Percentiles rank a stretch among this genome's conserved stretches.
Conservation (phyloP, 2,888 invertebrate species). For the Caenorhabditis sp. region DNA sequence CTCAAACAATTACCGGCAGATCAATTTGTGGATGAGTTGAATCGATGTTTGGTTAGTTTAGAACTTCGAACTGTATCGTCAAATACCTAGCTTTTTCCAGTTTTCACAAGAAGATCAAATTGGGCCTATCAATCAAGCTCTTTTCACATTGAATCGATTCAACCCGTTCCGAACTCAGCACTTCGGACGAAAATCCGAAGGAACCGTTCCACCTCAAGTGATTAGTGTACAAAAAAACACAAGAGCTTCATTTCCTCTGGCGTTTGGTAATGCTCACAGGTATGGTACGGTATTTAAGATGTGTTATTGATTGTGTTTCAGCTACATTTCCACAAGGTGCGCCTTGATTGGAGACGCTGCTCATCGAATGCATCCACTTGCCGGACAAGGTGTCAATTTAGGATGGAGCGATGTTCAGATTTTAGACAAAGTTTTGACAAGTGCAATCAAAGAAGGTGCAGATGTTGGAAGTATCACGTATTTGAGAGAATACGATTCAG, state of each 20-base stretch:
- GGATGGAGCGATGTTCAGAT: conserved; percentile 90
- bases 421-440: conserved; percentile 79
- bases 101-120: conserved; percentile 68
- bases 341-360: conserved; percentile 83
- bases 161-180: conserved; percentile 58
- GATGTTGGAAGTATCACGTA: conserved; percentile 79
- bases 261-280: conserved; percentile 84
- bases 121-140: conserved; percentile 59
- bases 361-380: conserved; percentile 88
- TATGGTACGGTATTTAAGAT: too few relatives aligned
- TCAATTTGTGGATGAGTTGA: conserved; percentile 86
- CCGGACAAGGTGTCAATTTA: conserved; percentile 96
- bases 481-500: conserved; percentile 84
- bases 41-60: conserved; percentile 81
- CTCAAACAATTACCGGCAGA: conserved; percentile 80
- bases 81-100: too few relatives aligned
- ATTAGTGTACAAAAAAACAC: conserved; percentile 76
- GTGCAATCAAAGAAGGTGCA: conserved; percentile 80
- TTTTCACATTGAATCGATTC: conserved; percentile 47
- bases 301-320: conserved; percentile 18
- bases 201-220: conserved; percentile 79
- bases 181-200: conserved; percentile 70
- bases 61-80: too few relatives aligned
- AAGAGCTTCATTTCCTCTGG: conserved; percentile 89
- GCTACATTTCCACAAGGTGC: conserved; percentile 83